Percentiles rank a stretch among this genome's conserved stretches.
Evolutionary conservation across 2,888 invertebrate species (phyloP).

Genomic region (Heliconius aoede): DNA sequence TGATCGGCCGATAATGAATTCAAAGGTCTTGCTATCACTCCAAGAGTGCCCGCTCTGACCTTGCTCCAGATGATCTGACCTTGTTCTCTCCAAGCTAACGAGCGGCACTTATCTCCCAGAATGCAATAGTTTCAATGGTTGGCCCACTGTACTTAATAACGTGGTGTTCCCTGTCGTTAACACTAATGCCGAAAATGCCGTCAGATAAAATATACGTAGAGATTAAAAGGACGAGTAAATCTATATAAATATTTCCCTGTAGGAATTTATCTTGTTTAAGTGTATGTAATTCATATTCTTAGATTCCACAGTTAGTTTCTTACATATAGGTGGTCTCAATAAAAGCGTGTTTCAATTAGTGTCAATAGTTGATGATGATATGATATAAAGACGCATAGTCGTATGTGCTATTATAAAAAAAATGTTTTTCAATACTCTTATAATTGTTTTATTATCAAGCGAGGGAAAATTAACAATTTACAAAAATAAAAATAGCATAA

Average conservation of each 20-base stretch:
- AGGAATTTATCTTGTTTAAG: not conserved
- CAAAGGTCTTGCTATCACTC: slow-evolving; percentile 80
- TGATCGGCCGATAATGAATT: slow-evolving; percentile 68
- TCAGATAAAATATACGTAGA: not conserved
- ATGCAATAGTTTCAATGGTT: slow-evolving; percentile 67
- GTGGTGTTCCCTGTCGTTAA: slow-evolving; percentile 60
- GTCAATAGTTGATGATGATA: too few relatives aligned
- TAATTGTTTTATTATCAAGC: too few relatives aligned
- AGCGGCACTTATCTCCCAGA: slow-evolving; percentile 64
- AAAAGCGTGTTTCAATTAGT: too few relatives aligned
- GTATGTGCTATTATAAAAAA: too few relatives aligned
- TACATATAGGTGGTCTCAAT: too few relatives aligned
- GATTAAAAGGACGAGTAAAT: not conserved
- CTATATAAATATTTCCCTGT: not conserved
- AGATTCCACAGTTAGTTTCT: too few relatives aligned
- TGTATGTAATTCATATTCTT: too few relatives aligned
- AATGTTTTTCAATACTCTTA: too few relatives aligned
- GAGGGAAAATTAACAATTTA: not conserved
- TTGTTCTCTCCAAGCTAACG: slow-evolving; percentile 72
- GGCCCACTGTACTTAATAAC: slow-evolving; percentile 69
- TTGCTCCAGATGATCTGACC: slow-evolving; percentile 76
- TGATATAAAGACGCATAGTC: too few relatives aligned
- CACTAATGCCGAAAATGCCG: slow-evolving; percentile 40
- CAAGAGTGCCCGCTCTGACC: slow-evolving; percentile 72
- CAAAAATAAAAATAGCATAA: not conserved